phyloP scores from a whole-genome alignment of 2,888 invertebrate species.

The Heteromurus nitidus region DNA sequence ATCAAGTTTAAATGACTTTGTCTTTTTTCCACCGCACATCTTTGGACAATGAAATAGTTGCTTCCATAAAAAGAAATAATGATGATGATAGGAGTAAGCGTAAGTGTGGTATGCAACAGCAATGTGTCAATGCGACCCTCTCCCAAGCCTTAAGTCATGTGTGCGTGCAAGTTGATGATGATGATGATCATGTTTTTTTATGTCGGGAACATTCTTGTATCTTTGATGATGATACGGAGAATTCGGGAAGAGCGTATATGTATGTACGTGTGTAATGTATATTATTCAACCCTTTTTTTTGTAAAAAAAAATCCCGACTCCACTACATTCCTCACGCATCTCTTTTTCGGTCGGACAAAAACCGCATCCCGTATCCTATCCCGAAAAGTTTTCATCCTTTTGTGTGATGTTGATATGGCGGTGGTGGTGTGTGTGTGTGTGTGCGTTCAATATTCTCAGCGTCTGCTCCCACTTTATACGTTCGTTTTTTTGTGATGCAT shows the following conservation, averaged over 20 bases:
- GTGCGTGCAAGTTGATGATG: constrained; percentile 35
- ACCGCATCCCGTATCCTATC: constrained; percentile 8
- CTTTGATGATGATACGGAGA: constrained; percentile 27
- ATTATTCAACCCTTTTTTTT: constrained; percentile 35
- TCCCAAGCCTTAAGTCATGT: not conserved
- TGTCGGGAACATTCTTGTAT: not conserved
- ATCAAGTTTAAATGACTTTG: constrained; percentile 1
- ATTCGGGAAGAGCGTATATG: not conserved
- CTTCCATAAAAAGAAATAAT: constrained; percentile 60
- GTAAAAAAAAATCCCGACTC: constrained; percentile 56
- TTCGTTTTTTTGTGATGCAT: too few relatives aligned
- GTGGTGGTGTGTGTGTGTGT: not conserved
- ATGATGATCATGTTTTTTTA: constrained; percentile 60
- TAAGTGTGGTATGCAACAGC: too few relatives aligned
- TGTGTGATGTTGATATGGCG: not conserved
- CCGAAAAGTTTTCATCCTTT: constrained; percentile 9
- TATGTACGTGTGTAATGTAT: too few relatives aligned
- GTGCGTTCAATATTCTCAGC: not conserved
- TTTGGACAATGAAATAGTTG: constrained; percentile 41
- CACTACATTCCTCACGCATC: constrained; percentile 52
- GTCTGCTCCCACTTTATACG: too few relatives aligned
- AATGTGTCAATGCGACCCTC: not conserved
- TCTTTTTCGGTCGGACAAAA: constrained; percentile 4
- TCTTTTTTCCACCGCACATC: constrained; percentile 2
- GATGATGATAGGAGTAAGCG: constrained; percentile 26